Evolutionary conservation across 2,113 vertebrate species (phyloP), one percentile per base, ranked within the genome.

Genomic region (Ploceus nigricollis): DNA sequence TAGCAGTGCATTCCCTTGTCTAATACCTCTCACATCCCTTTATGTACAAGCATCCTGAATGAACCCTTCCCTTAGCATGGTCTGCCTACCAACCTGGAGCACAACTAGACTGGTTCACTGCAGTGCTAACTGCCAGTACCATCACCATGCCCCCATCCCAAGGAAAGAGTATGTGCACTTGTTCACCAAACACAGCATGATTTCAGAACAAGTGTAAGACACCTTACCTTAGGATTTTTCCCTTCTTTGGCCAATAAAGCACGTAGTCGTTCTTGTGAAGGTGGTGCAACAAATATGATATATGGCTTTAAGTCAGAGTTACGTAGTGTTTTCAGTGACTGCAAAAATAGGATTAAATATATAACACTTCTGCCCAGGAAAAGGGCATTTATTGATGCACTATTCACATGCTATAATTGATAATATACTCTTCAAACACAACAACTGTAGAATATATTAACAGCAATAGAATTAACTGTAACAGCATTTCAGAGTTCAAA

Each of bases 231-330:
- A 82, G 98, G 99, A 96, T 98, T 99, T 96, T 99, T 99, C 82
- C 99, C 99, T 85, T 99, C 99, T 97, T 98, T 98, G 95, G 98
- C 98, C 97, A 99, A 97, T 91, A 99, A 98, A 78, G 98, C 98
- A 95, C 99, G 99, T 85, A 99, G 98, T 97, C 99, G 97, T 96
- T 99, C 99, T 96, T 99, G 99, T 63, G 99, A 99, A 94, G 99
- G 99, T 63, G 99, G 99, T 47, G 99, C 99, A 90, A 99, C 99
- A 98, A 99, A 99, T 97, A 99, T 98, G 95, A 99, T 98, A 88
- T 98, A 99, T 61, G 99, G 99, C 97, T 99, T 99, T 92, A 99
- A 98, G 97, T 99, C 99, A 96, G 99, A 99, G 95, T 99, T 99
- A 54, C 99, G 98, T 44, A 99, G 94, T 35, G 98, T 98, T 97